Evolutionary conservation across 2,113 vertebrate genomes (phyloP), one percentile per base, ranked within the genome.

Genomic region (Tragelaphus scriptus): DNA sequence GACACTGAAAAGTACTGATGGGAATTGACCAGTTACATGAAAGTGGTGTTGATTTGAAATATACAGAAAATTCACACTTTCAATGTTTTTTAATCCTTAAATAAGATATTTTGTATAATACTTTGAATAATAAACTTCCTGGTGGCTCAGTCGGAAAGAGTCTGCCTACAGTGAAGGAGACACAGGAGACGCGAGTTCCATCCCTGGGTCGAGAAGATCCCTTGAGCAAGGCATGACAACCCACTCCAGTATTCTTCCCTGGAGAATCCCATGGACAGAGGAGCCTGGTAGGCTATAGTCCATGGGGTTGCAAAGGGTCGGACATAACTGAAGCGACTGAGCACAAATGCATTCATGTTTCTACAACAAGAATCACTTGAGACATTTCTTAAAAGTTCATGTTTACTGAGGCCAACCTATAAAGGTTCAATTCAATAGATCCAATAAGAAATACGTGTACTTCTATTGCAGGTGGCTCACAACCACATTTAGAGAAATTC

Each of bases 271-370:
- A 77, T 14, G 36, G 23, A 44, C 40, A 44, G 71, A 44, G 40
- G 23, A 77, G 21, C 71, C 71, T 44, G 40, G 40, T 3, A 7
- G 12, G 40, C 23, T 44, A 77, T 7, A 44, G 71, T 26, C 13
- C 12, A 7, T 2, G 2, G 40, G 23, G 12, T 26, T 3, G 0
- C 23, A 77, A 77, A 77, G 40, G 40, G 71, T 77, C 0, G 1
- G 40, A 44, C 23, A 44, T 15, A 26, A 77, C 23, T 77, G 71
- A 77, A 15, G 23, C 2, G 1, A 77, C 71, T 77, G 71, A 77
- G 71, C 40, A 14, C 0, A 11, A 71, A 40, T 0, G 3, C 23
- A 14, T 44, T 6, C 23, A 44, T 44, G 11, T 44, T 77, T 77
- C 12, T 44, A 75, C 11, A 16, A 8, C 32, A 32, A 87, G 55